Evolutionary conservation across 1,140 invertebrate genomes (phyloP).

Genomic region (Palaemon carinicauda): DNA sequence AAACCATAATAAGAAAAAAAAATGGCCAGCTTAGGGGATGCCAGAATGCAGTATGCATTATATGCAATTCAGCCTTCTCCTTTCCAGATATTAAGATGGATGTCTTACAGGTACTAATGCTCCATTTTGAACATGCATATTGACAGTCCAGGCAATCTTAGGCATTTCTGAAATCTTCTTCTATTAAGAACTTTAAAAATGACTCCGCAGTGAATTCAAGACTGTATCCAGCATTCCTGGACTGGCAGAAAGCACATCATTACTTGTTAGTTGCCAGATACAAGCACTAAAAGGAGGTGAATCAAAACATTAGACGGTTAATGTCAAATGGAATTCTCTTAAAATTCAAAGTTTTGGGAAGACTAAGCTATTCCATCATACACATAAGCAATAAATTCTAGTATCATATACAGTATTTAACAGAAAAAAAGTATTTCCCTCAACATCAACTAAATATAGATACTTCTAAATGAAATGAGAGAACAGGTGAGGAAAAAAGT

Average conservation of each 20-base stretch:
- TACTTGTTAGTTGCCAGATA: constrained; percentile 23
- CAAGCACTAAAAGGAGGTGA: constrained; percentile 39
- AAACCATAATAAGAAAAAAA: not conserved
- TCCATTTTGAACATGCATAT: constrained; percentile 26
- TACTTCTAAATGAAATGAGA: no score
- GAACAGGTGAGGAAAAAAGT: no score
- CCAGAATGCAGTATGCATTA: not conserved
- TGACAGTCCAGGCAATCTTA: constrained; percentile 36
- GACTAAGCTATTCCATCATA: no score
- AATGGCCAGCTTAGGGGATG: constrained; percentile 10
- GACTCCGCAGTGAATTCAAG: not conserved
- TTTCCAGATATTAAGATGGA: constrained; percentile 35
- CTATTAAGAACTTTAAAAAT: not conserved
- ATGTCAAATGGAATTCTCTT: no score
- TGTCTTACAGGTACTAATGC: constrained; percentile 55
- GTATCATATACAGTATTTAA: no score
- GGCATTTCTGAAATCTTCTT: not conserved
- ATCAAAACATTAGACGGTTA: not conserved
- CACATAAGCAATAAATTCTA: no score
- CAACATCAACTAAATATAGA: no score
- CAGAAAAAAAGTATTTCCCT: no score
- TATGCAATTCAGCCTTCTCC: not conserved
- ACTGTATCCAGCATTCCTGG: constrained; percentile 1
- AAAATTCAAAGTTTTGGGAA: no score
- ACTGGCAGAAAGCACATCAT: constrained; percentile 33